These are phyloP conservation scores for Calameuta pallipes DNA, from an alignment of 2,888 invertebrate genomes.

Conservation along the genomic window DNA sequence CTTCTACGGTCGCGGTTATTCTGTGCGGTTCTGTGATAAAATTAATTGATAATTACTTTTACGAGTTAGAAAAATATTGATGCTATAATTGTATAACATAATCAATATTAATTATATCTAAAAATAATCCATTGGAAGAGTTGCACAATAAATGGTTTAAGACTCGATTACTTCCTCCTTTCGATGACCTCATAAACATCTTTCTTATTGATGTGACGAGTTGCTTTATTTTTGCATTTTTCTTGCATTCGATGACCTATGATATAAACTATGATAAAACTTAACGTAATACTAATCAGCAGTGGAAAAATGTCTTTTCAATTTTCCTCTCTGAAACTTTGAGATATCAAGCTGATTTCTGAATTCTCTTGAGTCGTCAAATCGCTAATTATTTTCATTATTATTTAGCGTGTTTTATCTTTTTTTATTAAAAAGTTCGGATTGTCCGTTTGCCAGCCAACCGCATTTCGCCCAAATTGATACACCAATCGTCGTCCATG, in stretches of 20 bases:
- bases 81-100: too few species aligned
- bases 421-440: constrained; percentile 66
- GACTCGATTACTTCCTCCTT: not conserved
- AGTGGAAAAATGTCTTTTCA: not conserved
- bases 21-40: not conserved
- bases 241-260: not conserved
- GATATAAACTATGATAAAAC: not conserved
- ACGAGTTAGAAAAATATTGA: not conserved
- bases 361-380: not conserved
- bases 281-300: not conserved
- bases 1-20: not conserved
- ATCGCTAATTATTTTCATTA: not conserved
- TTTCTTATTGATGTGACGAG: not conserved
- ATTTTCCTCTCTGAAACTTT: not conserved
- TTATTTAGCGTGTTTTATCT: not conserved
- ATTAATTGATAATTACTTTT: not conserved
- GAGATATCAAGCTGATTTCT: not conserved
- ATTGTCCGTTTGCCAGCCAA: constrained; percentile 79
- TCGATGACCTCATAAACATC: not conserved
- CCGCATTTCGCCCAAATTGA: constrained; percentile 84
- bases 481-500: constrained; percentile 82
- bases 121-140: not conserved
- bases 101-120: not conserved
- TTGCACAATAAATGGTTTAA: not conserved
- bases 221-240: not conserved